Conservation (phyloP, 2,888 invertebrate species). For the Dynastes grantii region DNA sequence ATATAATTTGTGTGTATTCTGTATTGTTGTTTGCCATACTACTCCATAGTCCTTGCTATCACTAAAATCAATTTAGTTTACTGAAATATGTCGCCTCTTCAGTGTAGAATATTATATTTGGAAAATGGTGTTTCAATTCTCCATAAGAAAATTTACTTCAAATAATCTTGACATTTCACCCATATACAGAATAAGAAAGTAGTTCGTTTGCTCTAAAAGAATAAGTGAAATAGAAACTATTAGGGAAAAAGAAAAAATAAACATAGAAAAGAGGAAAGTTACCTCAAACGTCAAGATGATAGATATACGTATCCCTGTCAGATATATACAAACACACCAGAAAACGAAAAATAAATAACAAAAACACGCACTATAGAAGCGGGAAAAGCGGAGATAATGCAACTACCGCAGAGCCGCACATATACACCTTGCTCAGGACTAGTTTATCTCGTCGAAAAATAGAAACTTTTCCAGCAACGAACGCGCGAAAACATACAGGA, state of each 20-base stretch:
- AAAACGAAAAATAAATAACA: slow-evolving; percentile 15
- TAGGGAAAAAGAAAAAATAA: neutral
- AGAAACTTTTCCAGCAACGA: neutral
- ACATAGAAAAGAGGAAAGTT: neutral
- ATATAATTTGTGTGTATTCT: no score
- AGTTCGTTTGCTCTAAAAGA: no score
- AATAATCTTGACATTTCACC: no score
- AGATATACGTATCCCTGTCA: neutral
- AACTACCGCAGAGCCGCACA: neutral
- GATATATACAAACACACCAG: neutral
- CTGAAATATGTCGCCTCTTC: no score
- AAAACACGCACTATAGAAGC: slow-evolving; percentile 2
- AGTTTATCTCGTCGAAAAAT: neutral
- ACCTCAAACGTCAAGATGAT: slow-evolving; percentile 1
- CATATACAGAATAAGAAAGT: no score
- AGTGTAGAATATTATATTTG: no score
- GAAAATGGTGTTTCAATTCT: no score
- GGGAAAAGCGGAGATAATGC: neutral
- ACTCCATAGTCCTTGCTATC: no score
- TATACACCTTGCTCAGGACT: neutral
- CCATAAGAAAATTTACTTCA: no score
- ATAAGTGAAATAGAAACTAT: neutral
- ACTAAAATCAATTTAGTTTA: no score
- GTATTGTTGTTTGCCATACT: no score
- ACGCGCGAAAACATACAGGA: neutral